Evolutionary conservation across 2,888 invertebrate genomes (phyloP), one percentile per base, ranked within the genome.

Genomic region (Dicranocentrus wangi): DNA sequence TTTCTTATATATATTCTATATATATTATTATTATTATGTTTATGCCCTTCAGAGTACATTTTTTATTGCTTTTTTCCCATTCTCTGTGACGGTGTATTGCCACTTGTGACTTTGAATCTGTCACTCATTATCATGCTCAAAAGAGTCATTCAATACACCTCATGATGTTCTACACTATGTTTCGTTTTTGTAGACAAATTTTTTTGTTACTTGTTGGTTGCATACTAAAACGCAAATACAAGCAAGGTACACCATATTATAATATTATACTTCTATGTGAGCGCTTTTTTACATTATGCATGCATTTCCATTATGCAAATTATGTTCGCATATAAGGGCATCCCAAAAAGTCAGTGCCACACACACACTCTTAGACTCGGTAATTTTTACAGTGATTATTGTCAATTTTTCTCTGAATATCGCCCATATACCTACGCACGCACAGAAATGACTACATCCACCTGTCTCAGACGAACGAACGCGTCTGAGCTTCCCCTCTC

Each of bases 61-160:
- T 47, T 19, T 61, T 55, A 61, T 21, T 61, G 19, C 39, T 21
- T n/a, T 21, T 63, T 39, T 42, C 65, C 15, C 25, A n/a, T 65
- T 65, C 65, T 43, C 23, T 60, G 39, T 60, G 13, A 21, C 55
- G 1, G 7, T 23, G 23, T 55, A 42, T 51, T 71, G 47, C 27
- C 72, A 51, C 47, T 72, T 63, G 23, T 61, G 28, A 47, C 42
- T 63, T 72, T 72, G 72, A 72, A 53, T 66, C 66, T 66, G 66
- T 66, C 66, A 66, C 66, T 63, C 60, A 27, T 60, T 27, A 60
- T 61, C 61, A 19, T 19, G 17, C 39, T 61, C n/a, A 61, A 23
- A 23, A 55, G n/a, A 21, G 10, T 21, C 27, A 66, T 42, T 66
- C 66, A 66, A 39, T 60, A 13, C n/a, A n/a, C 2, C 5, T 23